phyloP scores from a whole-genome alignment of 2,797 vertebrate genomes.

The Botia kubotai region DNA sequence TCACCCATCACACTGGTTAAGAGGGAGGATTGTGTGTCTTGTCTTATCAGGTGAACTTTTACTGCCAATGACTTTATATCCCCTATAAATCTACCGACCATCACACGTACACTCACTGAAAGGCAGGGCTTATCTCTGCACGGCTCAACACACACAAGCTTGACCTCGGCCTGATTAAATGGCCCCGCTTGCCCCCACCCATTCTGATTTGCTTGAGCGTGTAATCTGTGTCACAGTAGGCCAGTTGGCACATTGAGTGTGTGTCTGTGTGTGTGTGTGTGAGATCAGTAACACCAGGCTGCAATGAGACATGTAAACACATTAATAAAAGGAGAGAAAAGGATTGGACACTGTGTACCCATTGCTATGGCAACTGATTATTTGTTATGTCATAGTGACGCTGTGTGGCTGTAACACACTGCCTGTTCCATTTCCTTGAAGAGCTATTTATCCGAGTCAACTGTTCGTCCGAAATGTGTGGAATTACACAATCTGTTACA shows the following conservation, averaged over 20 bases:
- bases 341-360: constrained; percentile 72
- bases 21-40: background rate
- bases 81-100: background rate
- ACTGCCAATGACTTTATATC: background rate
- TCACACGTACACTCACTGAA: constrained; percentile 23
- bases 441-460: constrained; percentile 3
- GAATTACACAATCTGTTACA: constrained; percentile 22
- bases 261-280: background rate
- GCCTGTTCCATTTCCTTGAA: constrained; percentile 21
- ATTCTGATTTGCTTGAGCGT: constrained; percentile 26
- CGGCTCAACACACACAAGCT: background rate
- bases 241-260: constrained; percentile 59
- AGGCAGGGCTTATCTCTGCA: constrained; percentile 26
- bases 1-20: background rate
- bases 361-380: constrained; percentile 72
- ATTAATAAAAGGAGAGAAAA: constrained; percentile 71
- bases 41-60: constrained; percentile 4
- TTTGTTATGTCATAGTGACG: constrained; percentile 70
- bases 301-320: constrained; percentile 66
- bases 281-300: constrained; percentile 65
- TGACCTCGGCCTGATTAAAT: constrained; percentile 23
- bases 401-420: constrained; percentile 10
- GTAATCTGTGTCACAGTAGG: constrained; percentile 33
- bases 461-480: background rate
- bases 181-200: background rate